A percentile compares a stretch with the other conserved stretches of the same genome.
Evolutionary conservation across 1,140 invertebrate genomes (phyloP).

Genomic region (Drosophila erecta): DNA sequence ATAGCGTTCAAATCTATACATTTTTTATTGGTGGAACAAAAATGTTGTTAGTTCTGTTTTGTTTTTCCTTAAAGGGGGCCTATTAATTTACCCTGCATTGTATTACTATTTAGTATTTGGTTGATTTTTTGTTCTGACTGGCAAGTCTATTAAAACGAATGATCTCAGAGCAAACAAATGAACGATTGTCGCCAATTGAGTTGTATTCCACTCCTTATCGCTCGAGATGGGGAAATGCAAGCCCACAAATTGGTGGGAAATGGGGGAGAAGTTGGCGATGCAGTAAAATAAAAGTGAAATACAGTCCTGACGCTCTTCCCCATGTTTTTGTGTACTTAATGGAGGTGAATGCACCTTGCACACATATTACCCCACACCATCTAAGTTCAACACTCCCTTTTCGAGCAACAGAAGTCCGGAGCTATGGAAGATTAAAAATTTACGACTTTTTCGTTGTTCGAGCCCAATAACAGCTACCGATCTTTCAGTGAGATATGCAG

Average conservation of each 20-base stretch:
- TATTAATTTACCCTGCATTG: conserved; percentile 2
- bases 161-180: conserved; percentile 59
- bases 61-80: too few relatives aligned
- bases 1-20: too few relatives aligned
- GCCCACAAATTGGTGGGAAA: conserved; percentile 26
- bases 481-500: conserved; percentile 21
- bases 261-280: conserved; percentile 5
- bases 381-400: neutral
- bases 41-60: neutral
- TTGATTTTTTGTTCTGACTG: conserved; percentile 35
- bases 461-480: conserved; percentile 22
- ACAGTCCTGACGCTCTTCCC: conserved; percentile 17
- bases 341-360: conserved; percentile 57
- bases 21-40: neutral
- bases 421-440: conserved; percentile 22
- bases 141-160: conserved; percentile 54
- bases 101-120: conserved; percentile 6
- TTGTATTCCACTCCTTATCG: conserved; percentile 53
- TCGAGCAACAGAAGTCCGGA: conserved; percentile 27
- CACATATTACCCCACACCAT: neutral
- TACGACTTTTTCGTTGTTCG: conserved; percentile 25
- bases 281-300: conserved; percentile 33
- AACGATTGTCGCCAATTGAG: conserved; percentile 61
- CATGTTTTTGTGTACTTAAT: conserved; percentile 17
- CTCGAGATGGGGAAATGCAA: conserved; percentile 20